A percentile compares a stretch with the other conserved stretches of the same genome.
These are phyloP conservation scores for Drosophila insularis DNA, from an alignment of 1,140 invertebrate species.

Conservation along the genomic window DNA sequence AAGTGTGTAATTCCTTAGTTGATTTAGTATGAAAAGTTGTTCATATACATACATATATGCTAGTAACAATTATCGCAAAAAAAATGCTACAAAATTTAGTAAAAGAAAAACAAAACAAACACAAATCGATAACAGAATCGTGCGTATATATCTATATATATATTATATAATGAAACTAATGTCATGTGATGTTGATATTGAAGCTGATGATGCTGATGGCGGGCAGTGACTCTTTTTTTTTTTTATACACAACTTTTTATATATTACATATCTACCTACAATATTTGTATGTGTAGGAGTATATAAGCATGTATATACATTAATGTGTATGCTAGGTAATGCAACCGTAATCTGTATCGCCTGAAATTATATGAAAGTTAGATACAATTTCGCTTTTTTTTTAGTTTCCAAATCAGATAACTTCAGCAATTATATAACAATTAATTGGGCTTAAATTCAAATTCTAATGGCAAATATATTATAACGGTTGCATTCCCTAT, in stretches of 20 bases:
- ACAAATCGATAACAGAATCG: slow-evolving; percentile 54
- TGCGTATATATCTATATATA: slow-evolving; percentile 6
- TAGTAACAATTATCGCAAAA: slow-evolving; percentile 67
- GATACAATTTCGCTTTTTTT: not conserved
- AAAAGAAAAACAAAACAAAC: slow-evolving; percentile 52
- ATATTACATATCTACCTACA: slow-evolving; percentile 38
- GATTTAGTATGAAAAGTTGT: slow-evolving; percentile 61
- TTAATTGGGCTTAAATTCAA: no score
- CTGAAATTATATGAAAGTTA: not conserved
- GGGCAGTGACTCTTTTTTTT: slow-evolving; percentile 51
- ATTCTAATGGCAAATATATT: no score
- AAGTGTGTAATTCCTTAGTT: slow-evolving; percentile 64
- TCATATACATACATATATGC: slow-evolving; percentile 43
- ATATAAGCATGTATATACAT: not conserved
- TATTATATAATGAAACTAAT: slow-evolving; percentile 35
- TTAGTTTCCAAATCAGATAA: no score
- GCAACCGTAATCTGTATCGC: not conserved
- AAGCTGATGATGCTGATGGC: slow-evolving; percentile 20
- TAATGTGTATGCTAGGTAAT: slow-evolving; percentile 39
- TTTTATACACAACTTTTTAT: slow-evolving; percentile 52
- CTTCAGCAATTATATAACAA: no score
- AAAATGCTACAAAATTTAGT: slow-evolving; percentile 57
- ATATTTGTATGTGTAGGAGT: slow-evolving; percentile 29
- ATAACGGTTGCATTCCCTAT: not conserved
- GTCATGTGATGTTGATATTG: slow-evolving; percentile 1